Evolutionary conservation across 2,888 invertebrate genomes (phyloP).

Genomic region (Plagodis pulveraria): DNA sequence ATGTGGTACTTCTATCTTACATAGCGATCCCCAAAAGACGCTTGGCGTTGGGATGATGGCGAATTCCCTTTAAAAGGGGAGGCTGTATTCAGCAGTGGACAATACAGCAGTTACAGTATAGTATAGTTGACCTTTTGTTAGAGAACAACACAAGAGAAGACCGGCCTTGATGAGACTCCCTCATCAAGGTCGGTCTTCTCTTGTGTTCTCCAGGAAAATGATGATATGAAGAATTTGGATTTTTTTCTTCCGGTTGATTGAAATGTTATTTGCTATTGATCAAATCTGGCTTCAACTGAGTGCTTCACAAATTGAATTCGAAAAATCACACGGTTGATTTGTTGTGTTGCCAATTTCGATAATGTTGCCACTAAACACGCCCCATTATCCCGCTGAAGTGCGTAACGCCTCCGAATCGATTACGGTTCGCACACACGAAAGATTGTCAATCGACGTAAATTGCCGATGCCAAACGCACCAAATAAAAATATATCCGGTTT

Average conservation of each 20-base stretch:
- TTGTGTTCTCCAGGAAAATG: too few species aligned
- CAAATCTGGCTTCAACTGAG: background rate
- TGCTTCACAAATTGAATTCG: conserved; percentile 4
- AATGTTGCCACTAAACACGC: conserved; percentile 6
- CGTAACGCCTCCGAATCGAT: conserved; percentile 18
- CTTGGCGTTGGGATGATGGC: too few species aligned
- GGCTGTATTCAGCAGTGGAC: too few species aligned
- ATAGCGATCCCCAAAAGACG: too few species aligned
- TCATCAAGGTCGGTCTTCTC: too few species aligned
- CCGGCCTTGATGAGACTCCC: too few species aligned
- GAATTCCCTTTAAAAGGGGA: too few species aligned
- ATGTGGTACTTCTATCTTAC: too few species aligned
- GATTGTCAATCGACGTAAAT: conserved; percentile 19
- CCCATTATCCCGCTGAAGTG: conserved; percentile 8
- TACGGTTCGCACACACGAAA: conserved; percentile 19
- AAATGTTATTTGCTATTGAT: background rate
- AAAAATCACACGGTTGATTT: conserved; percentile 2
- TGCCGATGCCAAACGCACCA: conserved; percentile 6
- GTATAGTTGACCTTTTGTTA: too few species aligned
- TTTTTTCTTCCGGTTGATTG: background rate
- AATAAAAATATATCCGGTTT: conserved; percentile 14
- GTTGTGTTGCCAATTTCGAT: conserved; percentile 7
- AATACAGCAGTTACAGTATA: too few species aligned
- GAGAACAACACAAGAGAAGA: too few species aligned
- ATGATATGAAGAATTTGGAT: too few species aligned